phyloP scores from a whole-genome alignment of 2,888 invertebrate species.

The Cataglyphis cursor region DNA sequence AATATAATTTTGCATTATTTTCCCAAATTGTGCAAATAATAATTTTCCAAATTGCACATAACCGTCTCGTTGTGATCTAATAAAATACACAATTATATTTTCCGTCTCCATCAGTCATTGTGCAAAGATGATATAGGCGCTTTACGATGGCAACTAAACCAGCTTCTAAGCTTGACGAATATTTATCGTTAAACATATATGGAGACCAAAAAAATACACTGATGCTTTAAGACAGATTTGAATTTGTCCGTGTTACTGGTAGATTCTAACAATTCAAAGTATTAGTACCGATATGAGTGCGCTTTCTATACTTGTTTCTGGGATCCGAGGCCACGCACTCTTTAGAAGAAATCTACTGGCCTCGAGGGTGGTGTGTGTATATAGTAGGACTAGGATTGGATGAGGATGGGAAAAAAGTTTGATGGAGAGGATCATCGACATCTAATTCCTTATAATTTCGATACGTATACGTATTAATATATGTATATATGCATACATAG shows the following conservation, averaged over 20 bases:
- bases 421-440: constrained; percentile 73
- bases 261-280: constrained; percentile 18
- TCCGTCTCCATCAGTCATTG: constrained; percentile 9
- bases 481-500: constrained; percentile 83
- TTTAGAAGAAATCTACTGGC: constrained; percentile 38
- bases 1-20: neutral
- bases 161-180: constrained; percentile 1
- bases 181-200: constrained; percentile 13
- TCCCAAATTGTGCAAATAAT: neutral
- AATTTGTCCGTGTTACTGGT: constrained; percentile 14
- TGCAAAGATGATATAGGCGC: neutral
- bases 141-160: neutral
- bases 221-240: constrained; percentile 8
- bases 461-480: constrained; percentile 84
- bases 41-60: constrained; percentile 32
- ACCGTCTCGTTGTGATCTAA: constrained; percentile 12
- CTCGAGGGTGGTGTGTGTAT: constrained; percentile 21
- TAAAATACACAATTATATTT: constrained; percentile 20
- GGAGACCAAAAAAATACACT: constrained; percentile 4
- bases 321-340: constrained; percentile 61
- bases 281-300: constrained; percentile 61
- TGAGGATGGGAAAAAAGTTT: constrained; percentile 75
- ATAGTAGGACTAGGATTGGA: constrained; percentile 53
- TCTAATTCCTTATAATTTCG: constrained; percentile 82
- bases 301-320: constrained; percentile 64